Percentiles rank a stretch among this genome's conserved stretches.
Conservation (phyloP, 2,888 invertebrate species). For the Thymelicus sylvestris region DNA sequence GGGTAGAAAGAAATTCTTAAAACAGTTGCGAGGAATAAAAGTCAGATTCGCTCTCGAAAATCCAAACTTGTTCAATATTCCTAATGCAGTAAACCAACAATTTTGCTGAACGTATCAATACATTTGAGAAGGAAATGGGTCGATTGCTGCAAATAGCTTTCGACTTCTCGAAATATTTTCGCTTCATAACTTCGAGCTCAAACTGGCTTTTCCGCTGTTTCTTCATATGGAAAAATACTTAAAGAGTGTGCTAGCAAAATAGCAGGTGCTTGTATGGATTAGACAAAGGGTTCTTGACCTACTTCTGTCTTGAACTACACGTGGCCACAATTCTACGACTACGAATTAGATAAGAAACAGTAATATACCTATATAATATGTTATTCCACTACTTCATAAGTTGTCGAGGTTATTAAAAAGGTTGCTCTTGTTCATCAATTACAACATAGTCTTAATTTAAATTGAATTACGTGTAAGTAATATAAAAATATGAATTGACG, state of each 20-base stretch:
- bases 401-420: too few species aligned
- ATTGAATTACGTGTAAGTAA: too few species aligned
- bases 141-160: conserved; percentile 44
- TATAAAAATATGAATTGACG: too few species aligned
- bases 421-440: background rate
- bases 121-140: conserved; percentile 45
- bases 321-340: background rate
- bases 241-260: conserved; percentile 10
- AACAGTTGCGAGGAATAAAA: background rate
- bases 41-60: background rate
- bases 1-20: background rate
- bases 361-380: too few species aligned
- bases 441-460: too few species aligned
- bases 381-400: too few species aligned
- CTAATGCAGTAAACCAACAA: background rate
- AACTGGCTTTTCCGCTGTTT: background rate
- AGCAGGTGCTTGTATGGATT: conserved; percentile 23
- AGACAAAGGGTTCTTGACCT: conserved; percentile 27
- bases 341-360: too few species aligned
- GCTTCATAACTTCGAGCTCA: conserved; percentile 1
- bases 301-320: conserved; percentile 6
- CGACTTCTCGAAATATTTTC: conserved; percentile 53
- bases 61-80: conserved; percentile 5
- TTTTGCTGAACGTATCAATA: conserved; percentile 14
- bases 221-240: conserved; percentile 15